Evolutionary conservation across 2,113 vertebrate genomes (phyloP).

Genomic region (Neomonachus schauinslandi): DNA sequence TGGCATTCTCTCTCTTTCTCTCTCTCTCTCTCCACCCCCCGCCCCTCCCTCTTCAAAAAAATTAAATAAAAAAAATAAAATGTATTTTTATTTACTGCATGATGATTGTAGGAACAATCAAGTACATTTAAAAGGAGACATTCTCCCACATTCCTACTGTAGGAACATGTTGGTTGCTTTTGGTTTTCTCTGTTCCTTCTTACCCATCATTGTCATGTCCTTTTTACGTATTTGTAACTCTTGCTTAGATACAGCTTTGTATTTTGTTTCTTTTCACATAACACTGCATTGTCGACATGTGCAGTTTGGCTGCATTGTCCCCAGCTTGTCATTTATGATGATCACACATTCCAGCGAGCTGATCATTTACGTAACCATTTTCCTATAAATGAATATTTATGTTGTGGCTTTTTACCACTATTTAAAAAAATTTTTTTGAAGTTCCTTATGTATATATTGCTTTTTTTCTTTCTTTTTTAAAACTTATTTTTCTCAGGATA

Average conservation of each 20-base stretch:
- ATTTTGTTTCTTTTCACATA: background rate
- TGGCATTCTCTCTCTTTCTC: background rate
- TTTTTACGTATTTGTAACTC: background rate
- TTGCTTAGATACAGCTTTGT: background rate
- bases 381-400: background rate
- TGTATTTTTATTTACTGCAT: background rate
- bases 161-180: background rate
- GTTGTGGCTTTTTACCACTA: background rate
- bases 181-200: background rate
- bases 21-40: rapidly evolving
- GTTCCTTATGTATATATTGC: background rate
- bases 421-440: slow-evolving; percentile 3
- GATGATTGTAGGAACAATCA: background rate
- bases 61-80: background rate
- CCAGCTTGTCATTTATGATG: background rate
- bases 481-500: background rate
- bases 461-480: background rate
- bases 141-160: background rate
- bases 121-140: background rate
- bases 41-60: too few species aligned
- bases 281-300: background rate
- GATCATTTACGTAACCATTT: background rate
- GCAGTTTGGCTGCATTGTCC: background rate
- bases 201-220: background rate
- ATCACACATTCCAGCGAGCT: background rate